Conservation (phyloP, 1,140 invertebrate genomes). For the Panagrolaimus sp. region DNA sequence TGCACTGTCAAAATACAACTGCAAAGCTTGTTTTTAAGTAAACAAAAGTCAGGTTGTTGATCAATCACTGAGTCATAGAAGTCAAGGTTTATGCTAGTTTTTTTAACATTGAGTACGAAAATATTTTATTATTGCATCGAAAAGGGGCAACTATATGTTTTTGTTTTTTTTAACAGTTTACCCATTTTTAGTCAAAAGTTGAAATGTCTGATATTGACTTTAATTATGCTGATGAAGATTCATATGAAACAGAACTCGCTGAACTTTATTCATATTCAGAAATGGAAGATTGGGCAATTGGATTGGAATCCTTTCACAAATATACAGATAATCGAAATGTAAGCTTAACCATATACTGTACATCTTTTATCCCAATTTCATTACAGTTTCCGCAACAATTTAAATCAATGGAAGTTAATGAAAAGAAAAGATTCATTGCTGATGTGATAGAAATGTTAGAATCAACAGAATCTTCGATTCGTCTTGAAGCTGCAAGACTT, state of each 20-base stretch:
- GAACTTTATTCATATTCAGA: conserved; percentile 58
- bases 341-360: neutral
- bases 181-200: too few relatives aligned
- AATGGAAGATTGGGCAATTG: conserved; percentile 51
- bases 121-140: too few relatives aligned
- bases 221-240: conserved; percentile 49
- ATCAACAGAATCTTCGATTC: conserved; percentile 35
- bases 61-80: too few relatives aligned
- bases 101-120: too few relatives aligned
- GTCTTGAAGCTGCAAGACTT: conserved; percentile 46
- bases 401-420: neutral
- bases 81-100: too few relatives aligned
- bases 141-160: too few relatives aligned
- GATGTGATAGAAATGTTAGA: conserved; percentile 35
- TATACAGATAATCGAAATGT: conserved; percentile 38
- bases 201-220: conserved; percentile 54
- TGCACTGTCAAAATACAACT: too few relatives aligned
- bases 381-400: too few relatives aligned
- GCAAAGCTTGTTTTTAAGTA: too few relatives aligned
- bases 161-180: too few relatives aligned
- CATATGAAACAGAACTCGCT: conserved; percentile 44
- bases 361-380: neutral
- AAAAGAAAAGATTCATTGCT: conserved; percentile 10
- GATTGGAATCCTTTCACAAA: conserved; percentile 37
- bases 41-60: too few relatives aligned